Evolutionary conservation across 2,113 vertebrate species (phyloP).

Genomic region (Cyprinodon variegatus): DNA sequence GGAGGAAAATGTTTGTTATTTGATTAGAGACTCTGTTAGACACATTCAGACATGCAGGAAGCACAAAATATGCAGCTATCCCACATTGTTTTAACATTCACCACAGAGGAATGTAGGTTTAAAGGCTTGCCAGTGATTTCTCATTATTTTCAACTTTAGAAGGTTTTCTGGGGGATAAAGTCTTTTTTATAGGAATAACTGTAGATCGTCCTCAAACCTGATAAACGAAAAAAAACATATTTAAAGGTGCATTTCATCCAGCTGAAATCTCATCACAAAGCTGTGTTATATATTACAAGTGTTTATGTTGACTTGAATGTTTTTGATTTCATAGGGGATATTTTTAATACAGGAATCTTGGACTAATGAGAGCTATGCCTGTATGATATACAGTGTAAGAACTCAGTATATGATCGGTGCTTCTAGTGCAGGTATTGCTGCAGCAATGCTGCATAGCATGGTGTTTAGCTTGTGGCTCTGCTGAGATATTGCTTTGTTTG

Average conservation of each 20-base stretch:
- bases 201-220: background rate
- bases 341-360: too few relatives aligned
- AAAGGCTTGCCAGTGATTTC: background rate
- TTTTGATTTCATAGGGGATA: background rate
- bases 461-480: background rate
- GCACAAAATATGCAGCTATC: conserved; percentile 31
- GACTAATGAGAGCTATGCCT: background rate
- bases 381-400: background rate
- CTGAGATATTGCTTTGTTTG: background rate
- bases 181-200: background rate
- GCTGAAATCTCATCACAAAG: background rate
- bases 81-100: conserved; percentile 9
- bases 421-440: background rate
- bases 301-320: background rate
- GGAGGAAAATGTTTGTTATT: conserved; percentile 44
- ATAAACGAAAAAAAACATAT: background rate
- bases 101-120: background rate
- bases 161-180: background rate
- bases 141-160: conserved; percentile 4
- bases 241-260: background rate
- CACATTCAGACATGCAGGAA: conserved; percentile 29
- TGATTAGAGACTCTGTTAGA: conserved; percentile 51
- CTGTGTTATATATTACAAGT: background rate
- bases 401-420: background rate
- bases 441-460: too few relatives aligned